Base-by-base conservation (phyloP, 2,797 vertebrate species). In the Gephyroberyx darwinii region DNA sequence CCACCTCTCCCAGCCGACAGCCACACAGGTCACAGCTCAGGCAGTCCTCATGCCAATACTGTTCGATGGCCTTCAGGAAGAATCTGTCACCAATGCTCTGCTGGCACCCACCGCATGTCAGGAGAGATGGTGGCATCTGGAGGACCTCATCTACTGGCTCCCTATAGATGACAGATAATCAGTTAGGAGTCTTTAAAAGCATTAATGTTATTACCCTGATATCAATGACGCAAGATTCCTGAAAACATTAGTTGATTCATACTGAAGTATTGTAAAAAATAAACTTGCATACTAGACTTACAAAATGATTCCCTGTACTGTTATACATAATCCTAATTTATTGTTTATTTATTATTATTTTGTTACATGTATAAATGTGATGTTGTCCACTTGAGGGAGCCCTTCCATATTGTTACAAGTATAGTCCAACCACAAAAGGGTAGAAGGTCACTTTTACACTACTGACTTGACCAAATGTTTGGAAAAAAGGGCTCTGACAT, bases 41-140 rank as follows among this genome's bases (percentile, higher is more conserved):
- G 75, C 98, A 99, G 92, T 99, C 98, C 82, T 99, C 98, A 0
- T 99, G 98, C 98, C 98, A 99, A 93, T 99, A 99, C 91, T 98
- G 97, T 78, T 99, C 98, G 22, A 99, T 98, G 92, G 98, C 98
- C 89, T 99, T 99, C 30, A 99, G 93, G 93, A 99, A 99, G 85
- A 99, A 99, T 9, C 98, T 95, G 92, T 99, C 98, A 30, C 97
- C 97, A 0, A 99, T 99, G 91, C 94, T 98, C 93, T 99, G 98
- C 90, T 99, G 98, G 92, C 98, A 99, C 5, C 98, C 98, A 0
- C 97, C 98, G 0, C 98, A 99, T 66, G 94, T 98, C 92, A 99
- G 92, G 86, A 98, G 92, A 3, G 97, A 98, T 0, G 98, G 98
- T 0, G 98, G 97, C 75, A 99, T 96, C 90, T 99, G 98, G n/a